A percentile compares a stretch with the other conserved stretches of the same genome.
Evolutionary conservation across 2,113 vertebrate genomes (phyloP).

Genomic region (Dolichallabes microphthalmus): DNA sequence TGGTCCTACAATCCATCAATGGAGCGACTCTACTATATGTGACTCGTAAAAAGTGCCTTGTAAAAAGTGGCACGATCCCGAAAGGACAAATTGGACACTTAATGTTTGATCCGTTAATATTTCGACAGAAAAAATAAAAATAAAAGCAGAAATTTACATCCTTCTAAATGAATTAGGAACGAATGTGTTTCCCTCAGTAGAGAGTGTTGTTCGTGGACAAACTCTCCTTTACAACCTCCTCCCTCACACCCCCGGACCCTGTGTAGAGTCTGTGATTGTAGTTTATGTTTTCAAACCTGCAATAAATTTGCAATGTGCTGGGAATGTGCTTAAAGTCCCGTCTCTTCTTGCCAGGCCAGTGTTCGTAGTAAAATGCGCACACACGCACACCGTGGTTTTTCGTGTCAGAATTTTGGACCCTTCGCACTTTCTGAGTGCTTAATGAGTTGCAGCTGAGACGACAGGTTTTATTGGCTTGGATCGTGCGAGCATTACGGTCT

Average conservation of each 20-base stretch:
- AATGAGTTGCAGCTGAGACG: conserved; percentile 74
- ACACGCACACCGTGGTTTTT: neutral
- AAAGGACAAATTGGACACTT: neutral
- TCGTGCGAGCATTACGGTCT: conserved; percentile 65
- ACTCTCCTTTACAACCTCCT: neutral
- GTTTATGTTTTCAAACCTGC: neutral
- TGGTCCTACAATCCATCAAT: neutral
- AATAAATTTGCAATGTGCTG: conserved; percentile 17
- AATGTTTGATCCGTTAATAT: neutral
- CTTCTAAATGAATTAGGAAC: neutral
- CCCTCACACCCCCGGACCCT: neutral
- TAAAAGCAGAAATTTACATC: neutral
- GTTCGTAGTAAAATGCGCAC: neutral
- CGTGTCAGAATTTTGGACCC: conserved; percentile 17
- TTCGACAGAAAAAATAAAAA: neutral
- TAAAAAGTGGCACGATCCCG: neutral
- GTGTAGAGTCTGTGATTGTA: neutral
- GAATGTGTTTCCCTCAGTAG: neutral
- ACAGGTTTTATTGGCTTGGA: conserved; percentile 63
- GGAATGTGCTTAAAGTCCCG: conserved; percentile 46
- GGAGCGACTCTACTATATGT: neutral
- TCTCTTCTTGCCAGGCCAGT: conserved; percentile 8
- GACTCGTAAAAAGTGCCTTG: neutral
- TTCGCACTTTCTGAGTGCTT: conserved; percentile 49
- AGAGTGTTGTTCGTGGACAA: neutral